Evolutionary conservation across 2,888 invertebrate genomes (phyloP).

Genomic region (Corythucha ciliata): DNA sequence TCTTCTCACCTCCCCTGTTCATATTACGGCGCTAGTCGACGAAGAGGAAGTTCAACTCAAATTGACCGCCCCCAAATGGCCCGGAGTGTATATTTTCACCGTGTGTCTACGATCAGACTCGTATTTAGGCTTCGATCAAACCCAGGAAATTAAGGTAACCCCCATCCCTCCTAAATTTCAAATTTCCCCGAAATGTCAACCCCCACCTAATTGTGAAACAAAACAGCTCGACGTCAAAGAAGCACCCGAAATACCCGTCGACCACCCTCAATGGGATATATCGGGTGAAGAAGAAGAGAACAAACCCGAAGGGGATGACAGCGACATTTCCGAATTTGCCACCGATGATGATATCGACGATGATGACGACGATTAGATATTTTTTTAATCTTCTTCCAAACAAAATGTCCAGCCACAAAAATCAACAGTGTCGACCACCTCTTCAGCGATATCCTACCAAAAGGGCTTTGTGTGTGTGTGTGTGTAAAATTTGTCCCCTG

Average conservation of each 20-base stretch:
- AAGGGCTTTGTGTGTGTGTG: too few species aligned
- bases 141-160: constrained; percentile 83
- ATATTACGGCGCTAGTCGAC: constrained; percentile 84
- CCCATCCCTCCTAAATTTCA: too few species aligned
- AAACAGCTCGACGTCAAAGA: constrained; percentile 84
- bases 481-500: too few species aligned
- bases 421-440: too few species aligned
- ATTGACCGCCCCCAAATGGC: constrained; percentile 92
- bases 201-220: background rate
- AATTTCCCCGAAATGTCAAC: background rate
- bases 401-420: too few species aligned
- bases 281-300: constrained; percentile 77
- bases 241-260: constrained; percentile 79
- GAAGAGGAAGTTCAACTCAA: constrained; percentile 87
- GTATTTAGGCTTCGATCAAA: constrained; percentile 93
- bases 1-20: constrained; percentile 83
- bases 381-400: too few species aligned
- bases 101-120: constrained; percentile 94
- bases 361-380: constrained; percentile 35
- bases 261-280: constrained; percentile 97
- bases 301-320: constrained; percentile 51
- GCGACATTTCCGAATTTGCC: constrained; percentile 55
- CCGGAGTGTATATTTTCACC: constrained; percentile 83
- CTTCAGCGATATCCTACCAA: too few species aligned
- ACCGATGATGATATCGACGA: constrained; percentile 58